Evolutionary conservation across 2,797 vertebrate species (phyloP).

Genomic region (Poecilia picta): DNA sequence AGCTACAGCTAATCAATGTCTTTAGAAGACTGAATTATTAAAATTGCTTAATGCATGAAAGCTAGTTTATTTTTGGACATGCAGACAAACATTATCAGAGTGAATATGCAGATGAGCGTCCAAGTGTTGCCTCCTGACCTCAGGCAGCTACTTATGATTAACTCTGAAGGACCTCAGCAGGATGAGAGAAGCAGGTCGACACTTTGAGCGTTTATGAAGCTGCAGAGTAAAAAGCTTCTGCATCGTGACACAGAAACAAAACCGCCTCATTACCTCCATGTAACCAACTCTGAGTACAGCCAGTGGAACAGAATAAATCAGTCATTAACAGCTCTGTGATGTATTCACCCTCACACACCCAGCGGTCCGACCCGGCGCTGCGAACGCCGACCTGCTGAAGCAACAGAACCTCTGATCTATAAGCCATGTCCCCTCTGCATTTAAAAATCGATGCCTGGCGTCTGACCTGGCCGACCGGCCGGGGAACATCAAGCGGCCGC

Average conservation of each 20-base stretch:
- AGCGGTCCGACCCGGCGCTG: neutral
- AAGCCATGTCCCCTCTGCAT: constrained; percentile 80
- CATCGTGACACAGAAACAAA: constrained; percentile 30
- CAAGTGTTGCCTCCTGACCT: neutral
- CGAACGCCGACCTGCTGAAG: constrained; percentile 19
- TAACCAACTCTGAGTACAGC: constrained; percentile 37
- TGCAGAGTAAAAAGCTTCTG: constrained; percentile 9
- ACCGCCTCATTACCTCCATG: constrained; percentile 45
- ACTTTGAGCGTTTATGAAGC: neutral
- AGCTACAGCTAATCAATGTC: neutral
- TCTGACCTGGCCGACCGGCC: constrained; percentile 1
- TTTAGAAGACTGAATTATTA: neutral
- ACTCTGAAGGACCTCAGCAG: neutral
- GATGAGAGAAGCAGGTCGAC: neutral
- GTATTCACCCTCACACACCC: constrained; percentile 41
- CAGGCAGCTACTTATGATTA: neutral
- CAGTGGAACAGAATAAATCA: constrained; percentile 40
- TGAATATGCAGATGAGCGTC: neutral
- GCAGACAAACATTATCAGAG: neutral
- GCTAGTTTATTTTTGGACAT: neutral
- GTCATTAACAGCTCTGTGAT: constrained; percentile 61
- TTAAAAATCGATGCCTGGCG: constrained; percentile 79
- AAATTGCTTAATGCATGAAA: neutral
- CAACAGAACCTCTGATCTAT: constrained; percentile 76
- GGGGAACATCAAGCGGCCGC: neutral